phyloP scores from a whole-genome alignment of 2,113 vertebrate species.

The Speoplatyrhinus poulsoni region DNA sequence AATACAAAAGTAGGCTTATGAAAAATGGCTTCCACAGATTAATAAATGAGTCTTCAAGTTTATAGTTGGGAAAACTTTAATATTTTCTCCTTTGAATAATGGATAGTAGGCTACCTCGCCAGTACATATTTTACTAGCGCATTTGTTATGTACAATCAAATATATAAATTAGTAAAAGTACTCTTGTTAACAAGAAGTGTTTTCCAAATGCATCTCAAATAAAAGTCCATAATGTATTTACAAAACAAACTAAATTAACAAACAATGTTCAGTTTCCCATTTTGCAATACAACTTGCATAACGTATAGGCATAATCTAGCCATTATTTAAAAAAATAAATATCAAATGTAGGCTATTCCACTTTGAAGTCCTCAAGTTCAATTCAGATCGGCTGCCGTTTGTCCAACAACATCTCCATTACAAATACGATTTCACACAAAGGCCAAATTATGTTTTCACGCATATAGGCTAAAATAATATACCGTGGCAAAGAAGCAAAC shows the following conservation, averaged over 20 bases:
- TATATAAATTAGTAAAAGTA: constrained; percentile 99
- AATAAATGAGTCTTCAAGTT: constrained; percentile 58
- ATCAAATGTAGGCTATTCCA: constrained; percentile 97
- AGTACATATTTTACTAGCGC: constrained; percentile 85
- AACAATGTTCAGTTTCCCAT: constrained; percentile 82
- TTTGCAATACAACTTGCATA: constrained; percentile 99
- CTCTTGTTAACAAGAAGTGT: constrained; percentile 90
- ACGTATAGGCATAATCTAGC: constrained; percentile 92
- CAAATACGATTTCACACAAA: constrained; percentile 85
- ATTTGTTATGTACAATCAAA: constrained; percentile 94
- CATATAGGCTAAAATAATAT: constrained; percentile 78
- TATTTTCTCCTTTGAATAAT: constrained; percentile 72
- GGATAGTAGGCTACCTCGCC: constrained; percentile 57
- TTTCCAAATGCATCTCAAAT: constrained; percentile 88
- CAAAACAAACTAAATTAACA: constrained; percentile 80
- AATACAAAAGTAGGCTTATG: background rate
- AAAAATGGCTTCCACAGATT: constrained; percentile 33
- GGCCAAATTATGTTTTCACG: constrained; percentile 83
- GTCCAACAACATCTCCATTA: constrained; percentile 81
- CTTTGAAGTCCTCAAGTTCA: constrained; percentile 92
- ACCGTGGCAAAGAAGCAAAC: constrained; percentile 93
- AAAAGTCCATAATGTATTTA: constrained; percentile 98
- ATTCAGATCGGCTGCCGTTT: constrained; percentile 82
- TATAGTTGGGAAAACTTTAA: constrained; percentile 75
- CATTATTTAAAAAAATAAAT: constrained; percentile 99